Evolutionary conservation across 53 echinoderm and acorn worm genomes (phyloP), one percentile per base, ranked within the genome.

Genomic region (Echinometra lucunter): DNA sequence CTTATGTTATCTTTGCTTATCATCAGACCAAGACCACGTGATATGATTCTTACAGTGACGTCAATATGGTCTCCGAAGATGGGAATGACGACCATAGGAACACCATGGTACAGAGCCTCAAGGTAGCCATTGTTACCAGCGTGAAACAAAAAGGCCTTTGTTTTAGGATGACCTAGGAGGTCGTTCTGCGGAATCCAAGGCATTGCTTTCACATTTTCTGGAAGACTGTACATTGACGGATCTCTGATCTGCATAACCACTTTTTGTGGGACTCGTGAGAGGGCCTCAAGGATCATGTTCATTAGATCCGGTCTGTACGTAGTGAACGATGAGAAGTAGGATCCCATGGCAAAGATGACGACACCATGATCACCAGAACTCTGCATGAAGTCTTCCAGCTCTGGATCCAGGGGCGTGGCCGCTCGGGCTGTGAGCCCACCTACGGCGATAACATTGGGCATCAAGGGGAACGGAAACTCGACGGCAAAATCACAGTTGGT

Each of bases 101-200:
- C 82, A 57, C 94, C 94, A 58, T 94, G 94, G 44, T 63, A 83
- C 18, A 94, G 63, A 19, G 94, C 94, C 85, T 94, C 94, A n/a
- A 58, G 85, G 66, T 58, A 94, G 21, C 94, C 94, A 83, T 94
- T 94, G 94, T 93, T 94, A 57, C 94, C 94, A 32, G 58, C 85
- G 37, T 94, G 94, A 44, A 44, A 94, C n/a, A 94, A 21, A 42
- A 94, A 94, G 23, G 19, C 83, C 23, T 58, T 58, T 27, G 93
- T 93, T 57, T 93, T 93, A 18, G 93, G 81, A 57, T 93, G 93
- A 8, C 93, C 82, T 21, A 93, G 27, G 37, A 83, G 82, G 37
- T 83, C 94, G 32, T 94, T 94, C 27, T 94, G 94, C 3, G 94
- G 85, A 55, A 94, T 38, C 94, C 94, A 94, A 12, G 94, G 66